Conservation (phyloP, 2,797 vertebrate species). For the Astyanax mexicanus region DNA sequence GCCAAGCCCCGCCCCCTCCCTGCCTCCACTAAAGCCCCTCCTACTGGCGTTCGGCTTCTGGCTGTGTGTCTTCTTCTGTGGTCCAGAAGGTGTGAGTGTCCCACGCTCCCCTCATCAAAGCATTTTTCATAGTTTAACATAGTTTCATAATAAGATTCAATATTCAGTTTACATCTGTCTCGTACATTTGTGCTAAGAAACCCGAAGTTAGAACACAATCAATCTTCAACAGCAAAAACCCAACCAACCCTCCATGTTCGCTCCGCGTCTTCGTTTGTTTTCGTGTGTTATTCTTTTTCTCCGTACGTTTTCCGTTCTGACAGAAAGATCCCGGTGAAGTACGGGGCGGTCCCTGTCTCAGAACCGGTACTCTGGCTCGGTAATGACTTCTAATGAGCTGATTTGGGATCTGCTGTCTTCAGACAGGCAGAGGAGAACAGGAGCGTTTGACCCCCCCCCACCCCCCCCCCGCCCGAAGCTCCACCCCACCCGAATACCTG, state of each 20-base stretch:
- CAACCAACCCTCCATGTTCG: background rate
- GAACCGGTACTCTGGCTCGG: background rate
- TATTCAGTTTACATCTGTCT: conserved; percentile 59
- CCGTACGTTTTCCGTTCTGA: conserved; percentile 4
- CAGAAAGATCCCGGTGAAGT: background rate
- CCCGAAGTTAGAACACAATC: conserved; percentile 52
- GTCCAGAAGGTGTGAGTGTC: conserved; percentile 3
- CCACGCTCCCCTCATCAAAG: conserved; percentile 43
- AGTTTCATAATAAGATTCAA: conserved; percentile 53
- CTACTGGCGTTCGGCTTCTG: conserved; percentile 25
- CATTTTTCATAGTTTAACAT: conserved; percentile 54
- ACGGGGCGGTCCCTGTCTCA: conserved; percentile 5
- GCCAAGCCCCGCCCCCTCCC: conserved; percentile 27
- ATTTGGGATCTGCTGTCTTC: conserved; percentile 1
- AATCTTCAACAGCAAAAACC: conserved; percentile 32
- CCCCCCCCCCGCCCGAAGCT: conserved; percentile 16
- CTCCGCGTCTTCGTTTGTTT: background rate
- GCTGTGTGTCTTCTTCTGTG: conserved; percentile 3
- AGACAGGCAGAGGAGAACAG: conserved; percentile 19
- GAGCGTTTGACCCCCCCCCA: conserved; percentile 3
- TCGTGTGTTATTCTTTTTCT: background rate
- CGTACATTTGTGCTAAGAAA: conserved; percentile 63
- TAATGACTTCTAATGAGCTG: background rate
- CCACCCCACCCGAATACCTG: conserved; percentile 49
- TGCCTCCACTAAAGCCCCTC: conserved; percentile 26